Conservation (phyloP, 2,797 vertebrate species). For the Amphiprion clarkii region DNA sequence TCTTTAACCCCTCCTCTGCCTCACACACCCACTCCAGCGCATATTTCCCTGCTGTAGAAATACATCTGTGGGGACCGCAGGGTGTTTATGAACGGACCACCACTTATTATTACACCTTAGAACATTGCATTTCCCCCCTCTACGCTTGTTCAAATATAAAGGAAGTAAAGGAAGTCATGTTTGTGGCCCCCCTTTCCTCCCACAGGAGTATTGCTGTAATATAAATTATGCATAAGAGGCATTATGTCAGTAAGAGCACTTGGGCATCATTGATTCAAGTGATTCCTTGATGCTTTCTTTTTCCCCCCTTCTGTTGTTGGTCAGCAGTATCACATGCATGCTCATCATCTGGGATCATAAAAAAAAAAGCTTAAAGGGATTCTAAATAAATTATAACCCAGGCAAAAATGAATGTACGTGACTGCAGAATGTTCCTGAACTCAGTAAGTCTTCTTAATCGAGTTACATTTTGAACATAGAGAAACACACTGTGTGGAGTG, state of each 20-base stretch:
- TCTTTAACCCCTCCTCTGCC: slow-evolving; percentile 74
- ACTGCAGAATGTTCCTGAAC: not conserved
- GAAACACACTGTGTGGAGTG: not conserved
- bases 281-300: slow-evolving; percentile 1
- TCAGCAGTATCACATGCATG: not conserved
- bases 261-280: slow-evolving; percentile 3
- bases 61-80: not conserved
- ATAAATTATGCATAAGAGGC: slow-evolving; percentile 59
- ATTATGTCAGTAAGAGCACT: slow-evolving; percentile 42
- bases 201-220: slow-evolving; percentile 20
- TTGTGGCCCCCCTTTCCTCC: not conserved
- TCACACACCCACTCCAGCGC: slow-evolving; percentile 51
- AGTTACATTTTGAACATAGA: slow-evolving; percentile 6
- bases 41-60: slow-evolving; percentile 42
- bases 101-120: slow-evolving; percentile 26
- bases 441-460: not conserved
- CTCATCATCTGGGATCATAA: not conserved
- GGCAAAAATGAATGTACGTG: not conserved
- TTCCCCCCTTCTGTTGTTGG: not conserved
- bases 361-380: not conserved
- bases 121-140: not conserved
- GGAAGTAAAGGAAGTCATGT: slow-evolving; percentile 8
- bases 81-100: slow-evolving; percentile 5
- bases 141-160: not conserved
- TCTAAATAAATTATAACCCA: not conserved